phyloP scores from a whole-genome alignment of 2,888 invertebrate species.

The Eurytoma adleriae region DNA sequence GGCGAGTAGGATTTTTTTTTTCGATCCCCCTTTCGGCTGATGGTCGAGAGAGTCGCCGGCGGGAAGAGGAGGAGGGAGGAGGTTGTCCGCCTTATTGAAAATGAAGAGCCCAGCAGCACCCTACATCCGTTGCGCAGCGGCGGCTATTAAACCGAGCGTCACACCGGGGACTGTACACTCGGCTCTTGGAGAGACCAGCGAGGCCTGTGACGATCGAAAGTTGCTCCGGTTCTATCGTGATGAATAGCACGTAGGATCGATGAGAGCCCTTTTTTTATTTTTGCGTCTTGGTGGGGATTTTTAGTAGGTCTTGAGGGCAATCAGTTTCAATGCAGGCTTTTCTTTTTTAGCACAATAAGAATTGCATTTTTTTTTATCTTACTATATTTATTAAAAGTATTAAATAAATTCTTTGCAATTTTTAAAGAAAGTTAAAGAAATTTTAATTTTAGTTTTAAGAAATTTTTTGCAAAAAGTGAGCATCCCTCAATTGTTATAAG shows the following conservation, averaged over 20 bases:
- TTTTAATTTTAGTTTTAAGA: too few relatives aligned
- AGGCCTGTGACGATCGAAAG: not conserved
- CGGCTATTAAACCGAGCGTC: slow-evolving; percentile 39
- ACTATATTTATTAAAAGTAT: too few relatives aligned
- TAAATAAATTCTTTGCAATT: too few relatives aligned
- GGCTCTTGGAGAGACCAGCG: not conserved
- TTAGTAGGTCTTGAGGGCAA: too few relatives aligned
- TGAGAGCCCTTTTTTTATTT: too few relatives aligned
- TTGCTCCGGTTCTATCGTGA: slow-evolving; percentile 1
- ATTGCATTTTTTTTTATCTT: too few relatives aligned
- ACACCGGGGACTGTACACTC: not conserved
- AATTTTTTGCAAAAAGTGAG: too few relatives aligned
- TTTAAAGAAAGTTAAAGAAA: too few relatives aligned
- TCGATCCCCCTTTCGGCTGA: not conserved
- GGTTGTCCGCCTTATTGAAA: slow-evolving; percentile 48
- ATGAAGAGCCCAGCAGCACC: slow-evolving; percentile 50
- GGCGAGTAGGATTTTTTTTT: not conserved
- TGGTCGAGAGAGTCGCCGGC: not conserved
- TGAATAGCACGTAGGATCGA: not conserved
- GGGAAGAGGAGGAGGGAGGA: slow-evolving; percentile 17
- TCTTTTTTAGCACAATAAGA: too few relatives aligned
- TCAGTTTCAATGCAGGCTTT: too few relatives aligned
- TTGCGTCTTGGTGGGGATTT: too few relatives aligned
- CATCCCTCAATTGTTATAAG: too few relatives aligned
- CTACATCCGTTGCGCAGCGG: slow-evolving; percentile 51